A percentile compares a stretch with the other conserved stretches of the same genome.
These are phyloP conservation scores for Timema cristinae DNA, from an alignment of 2,888 invertebrate species.

Conservation along the genomic window DNA sequence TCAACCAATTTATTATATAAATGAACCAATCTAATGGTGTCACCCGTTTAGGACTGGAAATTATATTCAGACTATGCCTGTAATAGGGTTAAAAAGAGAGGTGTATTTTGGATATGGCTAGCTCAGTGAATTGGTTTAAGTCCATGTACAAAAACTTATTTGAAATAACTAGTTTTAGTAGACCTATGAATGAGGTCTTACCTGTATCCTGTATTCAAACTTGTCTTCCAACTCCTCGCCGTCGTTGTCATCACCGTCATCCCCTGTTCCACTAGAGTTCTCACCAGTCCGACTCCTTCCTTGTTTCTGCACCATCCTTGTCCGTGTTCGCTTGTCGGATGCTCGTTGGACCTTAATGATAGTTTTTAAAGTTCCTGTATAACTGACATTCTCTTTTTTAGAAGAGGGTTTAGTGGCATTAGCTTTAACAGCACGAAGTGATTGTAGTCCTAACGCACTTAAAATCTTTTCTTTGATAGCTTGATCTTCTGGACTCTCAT, in stretches of 20 bases:
- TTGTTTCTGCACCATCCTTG: slow-evolving; percentile 14
- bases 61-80: too few relatives aligned
- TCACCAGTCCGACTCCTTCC: slow-evolving; percentile 17
- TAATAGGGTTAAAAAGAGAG: too few relatives aligned
- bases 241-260: slow-evolving; percentile 30
- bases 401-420: slow-evolving; percentile 48
- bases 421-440: slow-evolving; percentile 55
- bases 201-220: slow-evolving; percentile 43
- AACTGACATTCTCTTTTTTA: slow-evolving; percentile 43
- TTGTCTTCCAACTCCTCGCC: slow-evolving; percentile 25
- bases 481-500: slow-evolving; percentile 58
- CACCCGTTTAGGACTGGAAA: too few relatives aligned
- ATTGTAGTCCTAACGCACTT: slow-evolving; percentile 68
- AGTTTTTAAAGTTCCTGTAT: slow-evolving; percentile 78
- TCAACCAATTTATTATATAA: too few relatives aligned
- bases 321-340: slow-evolving; percentile 53
- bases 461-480: slow-evolving; percentile 70
- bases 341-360: slow-evolving; percentile 67
- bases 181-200: too few relatives aligned
- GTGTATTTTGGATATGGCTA: too few relatives aligned
- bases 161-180: too few relatives aligned
- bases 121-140: too few relatives aligned
- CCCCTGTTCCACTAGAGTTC: slow-evolving; percentile 8
- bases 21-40: too few relatives aligned
- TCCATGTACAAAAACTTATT: too few relatives aligned